These are phyloP conservation scores for Ctena decussata DNA, from an alignment of 2,888 invertebrate species.

Conservation along the genomic window DNA sequence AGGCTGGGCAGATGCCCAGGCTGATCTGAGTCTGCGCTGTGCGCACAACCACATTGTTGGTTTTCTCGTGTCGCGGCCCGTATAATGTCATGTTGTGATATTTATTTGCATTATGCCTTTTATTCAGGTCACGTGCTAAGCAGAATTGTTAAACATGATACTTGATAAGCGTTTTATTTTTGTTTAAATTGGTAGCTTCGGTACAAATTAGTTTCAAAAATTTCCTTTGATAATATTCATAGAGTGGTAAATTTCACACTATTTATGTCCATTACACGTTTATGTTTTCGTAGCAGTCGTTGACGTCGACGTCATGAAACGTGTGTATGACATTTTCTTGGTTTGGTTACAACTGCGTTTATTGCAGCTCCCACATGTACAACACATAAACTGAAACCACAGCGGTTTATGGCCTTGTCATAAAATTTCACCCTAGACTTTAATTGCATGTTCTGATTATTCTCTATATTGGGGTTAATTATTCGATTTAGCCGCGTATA, in stretches of 20 bases:
- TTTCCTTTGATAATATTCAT: not conserved
- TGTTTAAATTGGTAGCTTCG: not conserved
- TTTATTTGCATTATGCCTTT: not conserved
- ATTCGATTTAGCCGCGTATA: not conserved
- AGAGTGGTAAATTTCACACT: not conserved
- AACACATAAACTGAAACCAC: not conserved
- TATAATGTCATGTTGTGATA: not conserved
- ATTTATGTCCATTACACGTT: not conserved
- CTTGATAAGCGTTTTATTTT: not conserved
- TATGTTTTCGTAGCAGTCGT: not conserved
- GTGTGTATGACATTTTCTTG: not conserved
- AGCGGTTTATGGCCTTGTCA: not conserved
- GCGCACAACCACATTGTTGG: no score
- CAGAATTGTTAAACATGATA: not conserved
- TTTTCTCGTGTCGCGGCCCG: no score
- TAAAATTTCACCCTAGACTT: not conserved
- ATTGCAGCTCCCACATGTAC: not conserved
- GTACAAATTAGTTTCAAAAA: not conserved
- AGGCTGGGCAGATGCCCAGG: no score
- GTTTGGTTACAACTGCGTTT: not conserved
- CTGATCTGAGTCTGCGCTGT: no score
- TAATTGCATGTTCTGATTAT: not conserved
- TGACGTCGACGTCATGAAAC: not conserved
- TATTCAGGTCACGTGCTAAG: not conserved
- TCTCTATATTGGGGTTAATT: constrained; percentile 3